A percentile compares a stretch with the other conserved stretches of the same genome.
These are phyloP conservation scores for Agrochola litura DNA, from an alignment of 2,888 invertebrate species.

Conservation along the genomic window DNA sequence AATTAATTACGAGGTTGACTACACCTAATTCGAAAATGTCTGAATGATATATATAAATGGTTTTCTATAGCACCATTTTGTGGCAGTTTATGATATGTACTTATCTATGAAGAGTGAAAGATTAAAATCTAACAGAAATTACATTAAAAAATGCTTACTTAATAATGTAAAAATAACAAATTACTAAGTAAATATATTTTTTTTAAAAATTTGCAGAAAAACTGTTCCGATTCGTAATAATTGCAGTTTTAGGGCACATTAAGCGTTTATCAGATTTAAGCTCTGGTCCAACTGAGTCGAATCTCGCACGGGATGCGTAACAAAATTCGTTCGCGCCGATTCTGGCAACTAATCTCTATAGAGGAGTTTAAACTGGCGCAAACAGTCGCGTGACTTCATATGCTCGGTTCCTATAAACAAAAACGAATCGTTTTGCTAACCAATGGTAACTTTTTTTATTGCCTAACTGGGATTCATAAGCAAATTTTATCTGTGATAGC, in stretches of 20 bases:
- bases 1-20: neutral
- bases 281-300: too few species aligned
- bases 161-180: conserved; percentile 14
- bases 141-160: conserved; percentile 17
- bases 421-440: too few species aligned
- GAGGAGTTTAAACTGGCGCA: neutral
- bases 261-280: too few species aligned
- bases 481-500: too few species aligned
- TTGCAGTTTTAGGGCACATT: too few species aligned
- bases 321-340: neutral
- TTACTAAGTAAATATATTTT: neutral
- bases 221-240: neutral
- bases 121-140: neutral
- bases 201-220: neutral
- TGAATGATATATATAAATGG: conserved; percentile 25
- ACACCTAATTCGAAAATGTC: neutral
- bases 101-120: conserved; percentile 2
- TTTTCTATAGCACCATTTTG: conserved; percentile 54
- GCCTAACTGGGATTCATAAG: too few species aligned
- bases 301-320: neutral
- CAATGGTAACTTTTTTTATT: too few species aligned
- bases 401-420: too few species aligned
- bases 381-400: neutral
- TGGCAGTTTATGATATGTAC: conserved; percentile 52
- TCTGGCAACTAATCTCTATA: neutral